These are phyloP conservation scores for Rhabditoides inermis DNA, from an alignment of 2,888 invertebrate genomes.

Conservation along the genomic window DNA sequence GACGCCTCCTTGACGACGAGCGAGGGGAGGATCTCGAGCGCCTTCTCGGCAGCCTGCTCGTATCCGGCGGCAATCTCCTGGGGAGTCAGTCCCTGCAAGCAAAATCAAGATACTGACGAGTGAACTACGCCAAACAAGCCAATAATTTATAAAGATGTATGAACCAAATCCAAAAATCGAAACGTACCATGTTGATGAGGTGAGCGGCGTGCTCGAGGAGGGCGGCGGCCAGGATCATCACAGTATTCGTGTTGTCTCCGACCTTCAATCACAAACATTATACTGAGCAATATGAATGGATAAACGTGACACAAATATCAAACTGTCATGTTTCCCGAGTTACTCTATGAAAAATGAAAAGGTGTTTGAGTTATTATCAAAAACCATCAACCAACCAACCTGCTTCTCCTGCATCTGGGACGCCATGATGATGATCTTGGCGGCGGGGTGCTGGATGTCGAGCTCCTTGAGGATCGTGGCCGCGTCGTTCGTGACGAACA, in stretches of 20 bases:
- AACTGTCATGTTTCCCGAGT: no score
- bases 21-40: conserved; percentile 75
- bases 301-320: no score
- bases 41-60: conserved; percentile 78
- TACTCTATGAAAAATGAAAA: no score
- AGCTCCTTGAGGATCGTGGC: conserved; percentile 76
- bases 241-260: conserved; percentile 97
- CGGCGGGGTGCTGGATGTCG: conserved; percentile 90
- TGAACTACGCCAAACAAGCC: no score
- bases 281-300: no score
- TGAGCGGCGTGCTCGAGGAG: conserved; percentile 85
- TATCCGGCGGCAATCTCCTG: conserved; percentile 92
- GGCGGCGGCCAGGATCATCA: conserved; percentile 84
- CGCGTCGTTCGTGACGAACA: conserved; percentile 97
- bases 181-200: conserved; percentile 62
- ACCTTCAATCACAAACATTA: conserved; percentile 15
- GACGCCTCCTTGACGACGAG: conserved; percentile 62
- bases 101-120: no score
- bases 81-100: conserved; percentile 87
- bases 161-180: no score
- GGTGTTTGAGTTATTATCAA: neutral
- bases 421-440: conserved; percentile 85
- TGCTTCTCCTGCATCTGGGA: conserved; percentile 86
- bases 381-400: conserved; percentile 6
- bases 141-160: conserved; percentile 2